Conservation (phyloP, 2,888 invertebrate genomes). For the Dynastes hyllus region DNA sequence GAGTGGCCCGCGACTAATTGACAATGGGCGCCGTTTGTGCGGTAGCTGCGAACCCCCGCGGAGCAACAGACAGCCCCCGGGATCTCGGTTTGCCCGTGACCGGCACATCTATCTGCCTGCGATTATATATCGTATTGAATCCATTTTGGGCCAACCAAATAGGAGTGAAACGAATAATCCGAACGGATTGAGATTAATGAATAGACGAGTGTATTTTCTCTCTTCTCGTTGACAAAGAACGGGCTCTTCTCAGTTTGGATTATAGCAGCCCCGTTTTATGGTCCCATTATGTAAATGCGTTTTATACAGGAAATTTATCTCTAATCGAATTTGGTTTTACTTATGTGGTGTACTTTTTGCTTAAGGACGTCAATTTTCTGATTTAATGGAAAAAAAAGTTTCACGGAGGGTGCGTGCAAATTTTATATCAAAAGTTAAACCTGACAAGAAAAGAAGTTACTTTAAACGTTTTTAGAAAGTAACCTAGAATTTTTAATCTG, state of each 20-base stretch:
- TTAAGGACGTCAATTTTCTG: too few species aligned
- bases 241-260: neutral
- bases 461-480: too few species aligned
- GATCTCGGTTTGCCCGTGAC: slow-evolving; percentile 50
- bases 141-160: neutral
- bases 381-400: too few species aligned
- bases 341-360: neutral
- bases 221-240: neutral
- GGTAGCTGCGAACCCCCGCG: slow-evolving; percentile 62
- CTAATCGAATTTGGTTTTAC: neutral
- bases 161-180: slow-evolving; percentile 30
- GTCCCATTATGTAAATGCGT: slow-evolving; percentile 30
- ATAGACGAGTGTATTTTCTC: slow-evolving; percentile 13
- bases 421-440: too few species aligned
- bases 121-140: slow-evolving; percentile 16
- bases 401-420: too few species aligned
- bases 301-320: neutral
- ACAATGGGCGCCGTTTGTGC: slow-evolving; percentile 62
- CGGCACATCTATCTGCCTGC: neutral
- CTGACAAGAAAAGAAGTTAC: too few species aligned
- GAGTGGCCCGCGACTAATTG: slow-evolving; percentile 66
- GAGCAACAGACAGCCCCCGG: slow-evolving; percentile 57
- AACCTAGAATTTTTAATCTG: too few species aligned
- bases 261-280: slow-evolving; percentile 8
- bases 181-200: slow-evolving; percentile 49